These are phyloP conservation scores for Cricetomys ansorgei DNA, from an alignment of 2,113 vertebrate genomes.

Conservation along the genomic window DNA sequence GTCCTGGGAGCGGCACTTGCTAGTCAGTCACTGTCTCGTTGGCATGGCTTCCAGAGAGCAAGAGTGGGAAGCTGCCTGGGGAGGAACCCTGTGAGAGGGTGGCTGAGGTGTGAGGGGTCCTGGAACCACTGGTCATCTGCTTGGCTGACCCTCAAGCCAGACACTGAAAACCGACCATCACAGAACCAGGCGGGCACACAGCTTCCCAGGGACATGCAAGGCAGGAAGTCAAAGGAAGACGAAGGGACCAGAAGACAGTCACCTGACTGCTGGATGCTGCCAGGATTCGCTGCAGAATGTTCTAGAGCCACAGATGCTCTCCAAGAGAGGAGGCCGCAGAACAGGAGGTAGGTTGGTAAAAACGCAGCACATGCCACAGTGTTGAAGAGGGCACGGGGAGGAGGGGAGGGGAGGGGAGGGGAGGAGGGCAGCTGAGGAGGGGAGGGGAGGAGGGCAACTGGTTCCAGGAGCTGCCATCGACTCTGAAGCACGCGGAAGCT, in stretches of 20 bases:
- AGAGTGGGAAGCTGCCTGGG: accelerated
- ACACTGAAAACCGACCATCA: slow-evolving; percentile 38
- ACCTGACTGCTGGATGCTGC: background rate
- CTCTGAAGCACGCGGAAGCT: background rate
- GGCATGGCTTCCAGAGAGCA: background rate
- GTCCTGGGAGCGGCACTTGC: background rate
- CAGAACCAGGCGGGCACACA: background rate
- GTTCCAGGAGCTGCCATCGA: background rate
- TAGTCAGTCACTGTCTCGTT: background rate
- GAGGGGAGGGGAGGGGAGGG: background rate
- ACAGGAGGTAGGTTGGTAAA: background rate
- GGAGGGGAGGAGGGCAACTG: background rate
- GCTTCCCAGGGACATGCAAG: too few relatives aligned
- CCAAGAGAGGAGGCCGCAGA: background rate
- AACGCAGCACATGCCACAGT: background rate
- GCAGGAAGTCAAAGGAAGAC: too few relatives aligned
- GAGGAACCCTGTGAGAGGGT: background rate
- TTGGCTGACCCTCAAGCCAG: slow-evolving; percentile 55
- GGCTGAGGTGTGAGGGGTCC: background rate
- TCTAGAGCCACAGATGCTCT: background rate
- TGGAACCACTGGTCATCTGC: background rate
- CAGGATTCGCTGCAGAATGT: background rate
- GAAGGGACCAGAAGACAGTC: too few relatives aligned
- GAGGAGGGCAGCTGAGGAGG: background rate
- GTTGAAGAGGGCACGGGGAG: background rate